Conservation (phyloP, 2,797 vertebrate species). For the Galagoides demidoff region DNA sequence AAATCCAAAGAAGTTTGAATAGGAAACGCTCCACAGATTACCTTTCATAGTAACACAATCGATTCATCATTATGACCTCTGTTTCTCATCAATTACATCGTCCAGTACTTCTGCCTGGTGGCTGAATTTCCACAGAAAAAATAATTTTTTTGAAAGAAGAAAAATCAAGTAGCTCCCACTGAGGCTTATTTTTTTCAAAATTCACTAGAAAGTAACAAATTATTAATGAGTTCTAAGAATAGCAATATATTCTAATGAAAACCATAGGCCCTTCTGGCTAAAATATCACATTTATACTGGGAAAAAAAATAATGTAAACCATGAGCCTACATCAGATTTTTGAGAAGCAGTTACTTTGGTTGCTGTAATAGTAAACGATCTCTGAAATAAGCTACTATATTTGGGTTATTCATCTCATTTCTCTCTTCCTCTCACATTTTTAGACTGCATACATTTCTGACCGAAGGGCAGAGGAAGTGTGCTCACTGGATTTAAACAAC, state of each 20-base stretch:
- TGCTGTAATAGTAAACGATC: slow-evolving; percentile 36
- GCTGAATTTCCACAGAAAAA: slow-evolving; percentile 30
- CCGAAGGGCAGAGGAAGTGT: slow-evolving; percentile 17
- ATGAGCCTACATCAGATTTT: not conserved
- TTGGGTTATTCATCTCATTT: slow-evolving; percentile 57
- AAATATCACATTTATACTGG: not conserved
- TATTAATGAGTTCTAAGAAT: not conserved
- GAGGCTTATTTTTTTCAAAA: slow-evolving; percentile 12
- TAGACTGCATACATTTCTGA: slow-evolving; percentile 35
- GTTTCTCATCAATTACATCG: slow-evolving; percentile 20
- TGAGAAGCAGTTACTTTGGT: not conserved
- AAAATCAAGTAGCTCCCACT: not conserved
- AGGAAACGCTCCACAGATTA: not conserved
- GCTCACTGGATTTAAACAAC: slow-evolving; percentile 40
- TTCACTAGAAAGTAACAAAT: slow-evolving; percentile 34
- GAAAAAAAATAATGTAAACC: not conserved
- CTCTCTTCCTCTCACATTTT: slow-evolving; percentile 55
- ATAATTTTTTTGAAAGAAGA: slow-evolving; percentile 42
- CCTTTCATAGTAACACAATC: not conserved
- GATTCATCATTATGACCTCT: not conserved
- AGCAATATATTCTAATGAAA: not conserved
- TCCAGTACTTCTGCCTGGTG: not conserved
- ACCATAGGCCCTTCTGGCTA: not conserved
- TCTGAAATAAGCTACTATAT: slow-evolving; percentile 47
- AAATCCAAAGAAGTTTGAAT: slow-evolving; percentile 20